Conservation (phyloP, 2,797 vertebrate genomes). For the Fistularia commersonii region DNA sequence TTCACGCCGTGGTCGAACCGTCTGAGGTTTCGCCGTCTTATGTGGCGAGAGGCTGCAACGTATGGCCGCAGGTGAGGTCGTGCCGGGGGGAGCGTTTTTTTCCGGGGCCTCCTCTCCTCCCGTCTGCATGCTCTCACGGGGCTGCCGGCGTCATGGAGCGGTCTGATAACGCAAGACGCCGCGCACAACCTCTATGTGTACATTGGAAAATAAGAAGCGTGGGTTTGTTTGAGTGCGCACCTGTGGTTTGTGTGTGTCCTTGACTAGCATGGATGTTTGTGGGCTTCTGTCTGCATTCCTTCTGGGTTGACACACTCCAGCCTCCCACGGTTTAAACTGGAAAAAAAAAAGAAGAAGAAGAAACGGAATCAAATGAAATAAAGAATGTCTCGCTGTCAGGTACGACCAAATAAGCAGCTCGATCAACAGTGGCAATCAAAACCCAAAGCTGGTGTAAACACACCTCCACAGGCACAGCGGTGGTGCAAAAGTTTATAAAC, state of each 20-base stretch:
- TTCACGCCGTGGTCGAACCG: no score
- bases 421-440: slow-evolving; percentile 50
- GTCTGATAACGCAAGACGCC: slow-evolving; percentile 56
- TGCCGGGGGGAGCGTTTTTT: no score
- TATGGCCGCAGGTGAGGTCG: no score
- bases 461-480: slow-evolving; percentile 6
- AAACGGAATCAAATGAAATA: slow-evolving; percentile 47
- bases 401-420: slow-evolving; percentile 55
- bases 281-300: slow-evolving; percentile 44
- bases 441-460: no score
- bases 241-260: slow-evolving; percentile 46
- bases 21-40: no score
- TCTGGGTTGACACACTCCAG: slow-evolving; percentile 39
- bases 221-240: slow-evolving; percentile 38
- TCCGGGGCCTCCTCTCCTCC: slow-evolving; percentile 5
- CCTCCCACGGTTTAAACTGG: slow-evolving; percentile 28
- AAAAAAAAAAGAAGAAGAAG: slow-evolving; percentile 19
- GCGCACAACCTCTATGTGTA: slow-evolving; percentile 51
- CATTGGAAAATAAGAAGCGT: slow-evolving; percentile 30
- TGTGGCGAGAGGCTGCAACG: no score
- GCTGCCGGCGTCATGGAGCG: slow-evolving; percentile 58
- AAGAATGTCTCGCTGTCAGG: slow-evolving; percentile 45
- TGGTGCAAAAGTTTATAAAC: slow-evolving; percentile 21
- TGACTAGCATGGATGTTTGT: slow-evolving; percentile 47
- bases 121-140: slow-evolving; percentile 46